A percentile compares a stretch with the other conserved stretches of the same genome.
Evolutionary conservation across 2,797 vertebrate species (phyloP).

Genomic region (Brachyrhaphis roseni): DNA sequence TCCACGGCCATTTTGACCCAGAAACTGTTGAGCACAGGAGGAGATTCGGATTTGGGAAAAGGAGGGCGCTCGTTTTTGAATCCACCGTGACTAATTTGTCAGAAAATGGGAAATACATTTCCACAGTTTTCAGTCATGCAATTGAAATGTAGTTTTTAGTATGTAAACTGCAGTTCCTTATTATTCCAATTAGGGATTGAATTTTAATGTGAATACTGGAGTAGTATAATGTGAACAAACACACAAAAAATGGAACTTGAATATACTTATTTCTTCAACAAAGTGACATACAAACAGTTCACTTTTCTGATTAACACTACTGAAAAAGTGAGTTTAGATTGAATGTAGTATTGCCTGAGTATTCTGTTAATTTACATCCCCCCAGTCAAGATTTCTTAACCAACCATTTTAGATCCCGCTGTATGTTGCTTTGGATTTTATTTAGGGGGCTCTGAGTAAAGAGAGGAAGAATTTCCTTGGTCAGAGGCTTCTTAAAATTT

Average conservation of each 20-base stretch:
- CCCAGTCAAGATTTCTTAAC: neutral
- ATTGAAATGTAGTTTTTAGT: neutral
- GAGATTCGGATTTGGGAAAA: conserved; percentile 18
- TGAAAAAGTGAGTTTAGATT: neutral
- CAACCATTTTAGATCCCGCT: neutral
- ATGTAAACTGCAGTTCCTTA: neutral
- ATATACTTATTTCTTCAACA: neutral
- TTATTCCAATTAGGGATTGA: neutral
- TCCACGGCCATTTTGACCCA: conserved; percentile 89
- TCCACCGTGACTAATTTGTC: neutral
- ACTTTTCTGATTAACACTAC: neutral
- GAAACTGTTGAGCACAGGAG: conserved; percentile 43
- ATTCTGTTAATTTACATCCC: neutral
- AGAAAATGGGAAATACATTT: neutral
- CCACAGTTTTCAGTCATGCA: neutral
- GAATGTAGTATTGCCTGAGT: neutral
- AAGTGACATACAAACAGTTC: neutral
- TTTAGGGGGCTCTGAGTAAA: neutral
- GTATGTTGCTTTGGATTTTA: neutral
- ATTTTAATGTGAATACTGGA: neutral
- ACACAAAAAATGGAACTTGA: neutral
- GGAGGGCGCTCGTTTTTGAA: conserved; percentile 13
- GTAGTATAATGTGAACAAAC: neutral
- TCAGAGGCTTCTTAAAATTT: too few relatives aligned
- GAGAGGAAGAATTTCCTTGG: neutral